phyloP scores from a whole-genome alignment of 2,888 invertebrate genomes.

The Tanypteryx hageni region DNA sequence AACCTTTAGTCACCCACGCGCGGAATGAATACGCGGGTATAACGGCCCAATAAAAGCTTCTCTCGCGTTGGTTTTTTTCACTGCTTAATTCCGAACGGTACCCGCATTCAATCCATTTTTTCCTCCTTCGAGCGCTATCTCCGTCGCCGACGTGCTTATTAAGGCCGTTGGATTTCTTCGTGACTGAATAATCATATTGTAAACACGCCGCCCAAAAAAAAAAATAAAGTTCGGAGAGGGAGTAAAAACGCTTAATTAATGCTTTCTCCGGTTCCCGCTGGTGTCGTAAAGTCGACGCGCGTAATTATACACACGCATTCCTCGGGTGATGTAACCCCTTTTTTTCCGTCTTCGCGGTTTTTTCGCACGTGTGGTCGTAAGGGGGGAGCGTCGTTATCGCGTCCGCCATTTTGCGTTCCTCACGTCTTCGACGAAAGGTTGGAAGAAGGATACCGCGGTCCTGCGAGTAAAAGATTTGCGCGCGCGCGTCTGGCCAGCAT shows the following conservation, averaged over 20 bases:
- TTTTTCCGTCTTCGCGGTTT: too few relatives aligned
- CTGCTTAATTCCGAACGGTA: slow-evolving; percentile 11
- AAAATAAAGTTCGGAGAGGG: too few relatives aligned
- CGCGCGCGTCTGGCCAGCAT: not conserved
- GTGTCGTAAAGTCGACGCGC: not conserved
- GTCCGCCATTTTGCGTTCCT: not conserved
- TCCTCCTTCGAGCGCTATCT: not conserved
- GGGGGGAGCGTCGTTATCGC: not conserved
- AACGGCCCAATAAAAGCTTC: not conserved
- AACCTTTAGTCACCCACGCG: too few relatives aligned
- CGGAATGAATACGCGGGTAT: too few relatives aligned
- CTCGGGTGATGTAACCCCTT: not conserved
- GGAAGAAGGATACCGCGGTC: not conserved
- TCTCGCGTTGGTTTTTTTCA: not conserved
- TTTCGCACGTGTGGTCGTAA: not conserved
- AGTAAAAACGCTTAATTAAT: too few relatives aligned
- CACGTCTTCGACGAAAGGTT: not conserved
- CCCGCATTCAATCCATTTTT: not conserved
- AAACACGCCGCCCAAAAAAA: slow-evolving; percentile 9
- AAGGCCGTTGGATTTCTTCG: not conserved
- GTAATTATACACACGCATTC: not conserved
- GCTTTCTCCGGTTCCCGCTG: not conserved
- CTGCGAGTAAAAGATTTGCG: not conserved
- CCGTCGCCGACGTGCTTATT: not conserved
- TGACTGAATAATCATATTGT: not conserved